These are phyloP conservation scores for Smittia aterrima DNA, from an alignment of 2,888 invertebrate species.

Conservation along the genomic window DNA sequence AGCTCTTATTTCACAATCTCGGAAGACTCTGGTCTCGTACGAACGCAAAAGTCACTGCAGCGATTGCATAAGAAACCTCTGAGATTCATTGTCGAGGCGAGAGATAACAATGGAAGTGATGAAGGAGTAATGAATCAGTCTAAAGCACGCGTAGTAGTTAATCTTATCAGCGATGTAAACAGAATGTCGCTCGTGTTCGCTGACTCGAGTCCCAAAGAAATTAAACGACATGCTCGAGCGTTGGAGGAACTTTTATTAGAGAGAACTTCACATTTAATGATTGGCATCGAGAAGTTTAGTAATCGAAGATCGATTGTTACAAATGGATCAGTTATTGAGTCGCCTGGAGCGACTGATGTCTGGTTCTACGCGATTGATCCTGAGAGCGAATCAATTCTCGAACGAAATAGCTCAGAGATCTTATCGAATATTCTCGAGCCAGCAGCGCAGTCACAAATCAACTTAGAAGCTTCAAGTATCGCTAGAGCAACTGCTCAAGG, in stretches of 20 bases:
- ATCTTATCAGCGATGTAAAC: constrained; percentile 74
- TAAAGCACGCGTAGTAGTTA: constrained; percentile 55
- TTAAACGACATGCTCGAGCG: constrained; percentile 58
- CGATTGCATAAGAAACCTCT: constrained; percentile 69
- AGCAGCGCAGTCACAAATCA: constrained; percentile 64
- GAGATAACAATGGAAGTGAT: constrained; percentile 55
- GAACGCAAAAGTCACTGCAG: constrained; percentile 69
- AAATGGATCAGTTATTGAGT: constrained; percentile 70
- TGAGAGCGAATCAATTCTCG: constrained; percentile 68
- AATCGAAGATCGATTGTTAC: constrained; percentile 68
- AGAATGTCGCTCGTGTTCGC: constrained; percentile 75
- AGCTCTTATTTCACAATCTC: constrained; percentile 68
- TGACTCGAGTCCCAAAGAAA: constrained; percentile 69
- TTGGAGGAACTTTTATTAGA: constrained; percentile 57
- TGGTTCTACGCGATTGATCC: constrained; percentile 88
- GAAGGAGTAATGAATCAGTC: constrained; percentile 53
- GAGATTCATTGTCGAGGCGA: constrained; percentile 68
- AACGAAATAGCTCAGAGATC: constrained; percentile 68
- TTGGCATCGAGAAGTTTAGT: constrained; percentile 82
- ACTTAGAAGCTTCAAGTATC: constrained; percentile 65
- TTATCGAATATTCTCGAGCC: constrained; percentile 66
- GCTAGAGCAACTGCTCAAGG: constrained; percentile 68
- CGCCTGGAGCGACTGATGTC: constrained; percentile 74
- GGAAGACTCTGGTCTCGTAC: constrained; percentile 70
- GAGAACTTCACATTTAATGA: constrained; percentile 64